Evolutionary conservation across 1,140 invertebrate genomes (phyloP), one percentile per base, ranked within the genome.

Genomic region (Ooceraea biroi): DNA sequence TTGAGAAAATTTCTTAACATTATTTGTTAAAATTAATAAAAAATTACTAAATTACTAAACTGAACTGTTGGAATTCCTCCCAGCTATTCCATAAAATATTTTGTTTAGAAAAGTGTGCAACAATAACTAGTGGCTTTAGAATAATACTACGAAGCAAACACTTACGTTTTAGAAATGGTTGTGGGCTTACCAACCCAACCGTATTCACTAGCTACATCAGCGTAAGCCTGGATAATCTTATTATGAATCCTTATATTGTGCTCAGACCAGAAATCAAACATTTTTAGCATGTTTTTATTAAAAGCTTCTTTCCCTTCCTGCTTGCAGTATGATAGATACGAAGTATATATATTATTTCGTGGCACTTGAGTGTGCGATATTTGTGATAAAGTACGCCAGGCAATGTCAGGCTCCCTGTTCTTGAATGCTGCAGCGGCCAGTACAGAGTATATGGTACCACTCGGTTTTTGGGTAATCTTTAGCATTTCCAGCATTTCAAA

Each of bases 401-500:
- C 96, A 72, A 95, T 85, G 30, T 95, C 90, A 68, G 94, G 88
- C 72, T 96, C 95, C 55, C 95, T 92, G 88, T 96, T 93, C 65
- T 88, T 85, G 92, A 97, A 96, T 17, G 96, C 93, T 44, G 95
- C 95, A 57, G 85, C 69, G 84, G 95, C 93, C 14, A 96, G 55
- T 25, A 83, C 89, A 89, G 92, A 95, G 85, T 95, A 95, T 2
- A 92, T 85, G 73, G 74, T 27, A n/a, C 0, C 4, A 19, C 11
- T 0, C 1, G 94, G 93, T 11, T 12, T 90, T 44, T 85, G 68
- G 27, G 92, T 94, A 58, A 95, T 50, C 89, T 95, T 94, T 77
- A 96, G 94, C 87, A 95, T 95, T 66, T 96, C 92, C 11, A 97
- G 93, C 41, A 97, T 85, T 85, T 95, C 93, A 1, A 96, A 57